Percentiles rank a stretch among this genome's conserved stretches.
phyloP scores from a whole-genome alignment of 1,140 invertebrate species.

The Steinernema feltiae region DNA sequence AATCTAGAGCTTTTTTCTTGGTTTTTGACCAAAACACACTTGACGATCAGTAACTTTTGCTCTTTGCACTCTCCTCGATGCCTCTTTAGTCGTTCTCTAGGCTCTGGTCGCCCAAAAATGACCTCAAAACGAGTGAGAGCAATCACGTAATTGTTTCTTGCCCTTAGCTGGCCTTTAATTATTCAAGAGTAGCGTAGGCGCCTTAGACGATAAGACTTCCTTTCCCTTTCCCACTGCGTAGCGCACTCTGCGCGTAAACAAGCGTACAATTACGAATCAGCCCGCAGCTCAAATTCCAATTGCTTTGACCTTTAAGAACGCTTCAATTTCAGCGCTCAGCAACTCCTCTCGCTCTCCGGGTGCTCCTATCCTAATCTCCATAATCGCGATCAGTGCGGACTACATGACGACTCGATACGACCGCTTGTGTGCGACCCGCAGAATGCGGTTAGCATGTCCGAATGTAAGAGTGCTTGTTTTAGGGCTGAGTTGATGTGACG shows the following conservation, averaged over 20 bases:
- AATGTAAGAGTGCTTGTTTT: background rate
- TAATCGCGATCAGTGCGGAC: background rate
- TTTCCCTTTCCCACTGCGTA: too few relatives aligned
- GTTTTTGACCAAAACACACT: too few relatives aligned
- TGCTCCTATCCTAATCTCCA: constrained; percentile 1
- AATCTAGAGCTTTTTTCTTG: too few relatives aligned
- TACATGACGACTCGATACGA: constrained; percentile 9
- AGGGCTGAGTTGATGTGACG: background rate
- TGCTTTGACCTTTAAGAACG: background rate
- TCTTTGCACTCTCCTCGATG: too few relatives aligned
- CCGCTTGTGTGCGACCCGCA: constrained; percentile 14
- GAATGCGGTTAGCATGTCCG: constrained; percentile 17
- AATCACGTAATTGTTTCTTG: too few relatives aligned
- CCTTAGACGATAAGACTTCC: too few relatives aligned
- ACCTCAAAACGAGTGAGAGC: too few relatives aligned
- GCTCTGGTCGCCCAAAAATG: too few relatives aligned
- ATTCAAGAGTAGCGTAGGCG: too few relatives aligned
- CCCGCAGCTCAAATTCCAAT: background rate
- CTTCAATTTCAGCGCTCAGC: background rate
- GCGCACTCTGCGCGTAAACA: background rate
- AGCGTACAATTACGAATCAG: background rate
- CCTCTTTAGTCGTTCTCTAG: too few relatives aligned
- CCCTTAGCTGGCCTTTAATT: too few relatives aligned
- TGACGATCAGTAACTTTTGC: too few relatives aligned
- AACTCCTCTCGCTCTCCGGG: constrained; percentile 1